phyloP scores from a whole-genome alignment of 2,797 vertebrate species.

The Psittacula derbiana region DNA sequence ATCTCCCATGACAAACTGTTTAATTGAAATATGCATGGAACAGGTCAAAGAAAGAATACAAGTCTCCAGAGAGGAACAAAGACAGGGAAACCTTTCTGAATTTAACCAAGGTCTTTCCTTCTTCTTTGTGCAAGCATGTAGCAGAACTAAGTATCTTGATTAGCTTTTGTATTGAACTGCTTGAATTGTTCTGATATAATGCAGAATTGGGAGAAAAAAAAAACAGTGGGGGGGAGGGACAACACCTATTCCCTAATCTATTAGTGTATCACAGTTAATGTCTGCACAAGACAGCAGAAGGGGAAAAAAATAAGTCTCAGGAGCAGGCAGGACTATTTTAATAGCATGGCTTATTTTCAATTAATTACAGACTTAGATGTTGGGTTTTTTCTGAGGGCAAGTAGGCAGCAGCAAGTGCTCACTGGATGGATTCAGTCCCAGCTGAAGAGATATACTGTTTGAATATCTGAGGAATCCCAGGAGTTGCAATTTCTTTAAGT shows the following conservation, averaged over 20 bases:
- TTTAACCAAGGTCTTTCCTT: neutral
- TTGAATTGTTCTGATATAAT: neutral
- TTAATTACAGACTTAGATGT: neutral
- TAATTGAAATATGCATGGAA: neutral
- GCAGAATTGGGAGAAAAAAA: rapidly evolving
- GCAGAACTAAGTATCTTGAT: neutral
- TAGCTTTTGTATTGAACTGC: neutral
- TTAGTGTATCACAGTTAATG: neutral
- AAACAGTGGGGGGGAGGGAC: rapidly evolving
- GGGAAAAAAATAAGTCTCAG: neutral
- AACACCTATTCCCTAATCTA: neutral
- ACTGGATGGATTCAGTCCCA: neutral
- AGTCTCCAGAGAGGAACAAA: neutral
- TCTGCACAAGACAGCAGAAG: neutral
- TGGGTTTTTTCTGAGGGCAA: neutral
- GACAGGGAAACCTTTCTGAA: neutral
- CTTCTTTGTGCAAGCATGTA: neutral
- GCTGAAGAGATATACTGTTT: neutral
- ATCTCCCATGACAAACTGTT: neutral
- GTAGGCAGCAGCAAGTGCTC: neutral
- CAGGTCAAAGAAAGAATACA: neutral
- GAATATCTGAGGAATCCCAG: neutral
- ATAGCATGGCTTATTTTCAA: neutral
- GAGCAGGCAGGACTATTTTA: neutral
- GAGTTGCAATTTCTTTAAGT: neutral